Conservation (phyloP, 1,140 invertebrate species). For the Samia ricini region DNA sequence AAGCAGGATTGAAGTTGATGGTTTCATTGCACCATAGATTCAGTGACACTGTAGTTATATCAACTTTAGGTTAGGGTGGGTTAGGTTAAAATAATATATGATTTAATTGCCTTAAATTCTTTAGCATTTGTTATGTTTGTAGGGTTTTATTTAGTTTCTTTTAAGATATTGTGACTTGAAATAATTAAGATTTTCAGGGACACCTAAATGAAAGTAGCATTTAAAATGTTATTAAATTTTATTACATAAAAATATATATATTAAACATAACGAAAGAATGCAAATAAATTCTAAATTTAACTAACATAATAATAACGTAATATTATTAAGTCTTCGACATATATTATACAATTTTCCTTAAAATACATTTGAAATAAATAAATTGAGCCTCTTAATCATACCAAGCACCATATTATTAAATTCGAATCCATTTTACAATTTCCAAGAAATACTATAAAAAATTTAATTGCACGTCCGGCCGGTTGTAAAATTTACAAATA, state of each 20-base stretch:
- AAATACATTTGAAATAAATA: slow-evolving; percentile 33
- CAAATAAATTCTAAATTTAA: background rate
- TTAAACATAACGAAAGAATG: slow-evolving; percentile 4
- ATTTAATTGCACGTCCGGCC: slow-evolving; percentile 72
- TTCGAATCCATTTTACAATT: slow-evolving; percentile 27
- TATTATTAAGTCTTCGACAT: slow-evolving; percentile 2
- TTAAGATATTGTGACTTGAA: too few relatives aligned
- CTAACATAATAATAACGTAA: slow-evolving; percentile 14
- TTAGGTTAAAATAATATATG: too few relatives aligned
- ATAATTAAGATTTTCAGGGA: too few relatives aligned
- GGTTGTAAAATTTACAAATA: slow-evolving; percentile 50
- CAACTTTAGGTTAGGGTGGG: too few relatives aligned
- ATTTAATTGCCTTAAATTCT: too few relatives aligned
- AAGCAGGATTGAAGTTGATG: too few relatives aligned
- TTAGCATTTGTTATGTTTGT: too few relatives aligned
- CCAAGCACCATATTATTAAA: slow-evolving; percentile 38
- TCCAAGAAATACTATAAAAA: slow-evolving; percentile 36
- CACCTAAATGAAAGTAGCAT: slow-evolving; percentile 7
- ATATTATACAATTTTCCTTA: slow-evolving; percentile 3
- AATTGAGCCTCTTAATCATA: slow-evolving; percentile 37
- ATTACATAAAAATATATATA: slow-evolving; percentile 21
- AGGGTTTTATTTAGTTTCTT: too few relatives aligned
- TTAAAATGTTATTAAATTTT: slow-evolving; percentile 4
- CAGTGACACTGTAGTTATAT: too few relatives aligned
- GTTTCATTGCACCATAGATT: too few relatives aligned